Evolutionary conservation across 2,888 invertebrate genomes (phyloP), one percentile per base, ranked within the genome.

Genomic region (Scaptomyza reducta): DNA sequence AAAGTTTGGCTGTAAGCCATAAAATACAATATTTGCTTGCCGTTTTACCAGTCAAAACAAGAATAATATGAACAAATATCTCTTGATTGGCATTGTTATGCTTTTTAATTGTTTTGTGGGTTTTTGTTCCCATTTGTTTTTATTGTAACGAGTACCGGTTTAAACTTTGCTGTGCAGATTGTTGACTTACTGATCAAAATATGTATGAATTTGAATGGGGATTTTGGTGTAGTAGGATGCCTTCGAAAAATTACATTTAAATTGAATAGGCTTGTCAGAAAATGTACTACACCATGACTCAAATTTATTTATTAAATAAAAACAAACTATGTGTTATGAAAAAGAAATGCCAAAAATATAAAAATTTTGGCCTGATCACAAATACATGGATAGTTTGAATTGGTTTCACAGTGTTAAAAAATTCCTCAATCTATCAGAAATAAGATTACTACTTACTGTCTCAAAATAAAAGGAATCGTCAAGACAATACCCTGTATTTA

Each of bases 41-140:
- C 53, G 16, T 50, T 82, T 62, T 76, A 61, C 53, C 58, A 54
- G 57, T 46, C 33, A 41, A 64, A 42, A 35, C 13, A 41, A 40
- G 22, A 22, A 58, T 61, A 53, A 44, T 47, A 38, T 9, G 31
- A 55, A 45, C 1, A 14, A 31, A 11, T 14, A 46, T 3, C 7
- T 38, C 13, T 31, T 42, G 41, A 31, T 38, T 16, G 9, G 18
- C 47, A 51, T 41, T 25, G 25, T 51, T 4, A 42, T 40, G 7
- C 13, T 49, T 47, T 60, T 74, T 62, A 55, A 55, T 62, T 67
- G 56, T 46, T 50, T 45, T 60, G 54, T 14, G 50, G 50, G 7
- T 38, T 46, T 54, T 29, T 7, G 11, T 7, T 10, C 7, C 10
- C 14, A 45, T 40, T 59, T 57, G 25, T 16, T 14, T 40, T 46